phyloP scores from a whole-genome alignment of 2,797 vertebrate genomes.

The Gadopsis marmoratus region DNA sequence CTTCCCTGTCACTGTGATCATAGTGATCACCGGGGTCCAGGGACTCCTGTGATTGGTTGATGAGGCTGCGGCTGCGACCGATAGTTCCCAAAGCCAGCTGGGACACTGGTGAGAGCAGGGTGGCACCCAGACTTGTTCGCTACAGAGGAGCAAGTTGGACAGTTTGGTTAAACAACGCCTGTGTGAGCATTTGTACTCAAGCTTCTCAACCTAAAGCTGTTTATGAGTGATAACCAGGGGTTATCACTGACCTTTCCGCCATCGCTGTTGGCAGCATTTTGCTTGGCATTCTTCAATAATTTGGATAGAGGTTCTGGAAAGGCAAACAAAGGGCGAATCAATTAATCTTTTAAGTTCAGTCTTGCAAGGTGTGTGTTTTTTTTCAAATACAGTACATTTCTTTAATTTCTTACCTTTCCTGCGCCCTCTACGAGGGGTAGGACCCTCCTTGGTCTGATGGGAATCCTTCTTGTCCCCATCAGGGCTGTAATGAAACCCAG shows the following conservation, averaged over 20 bases:
- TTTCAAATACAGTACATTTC: not conserved
- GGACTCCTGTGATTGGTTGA: constrained; percentile 87
- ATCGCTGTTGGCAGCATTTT: constrained; percentile 86
- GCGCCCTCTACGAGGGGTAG: constrained; percentile 88
- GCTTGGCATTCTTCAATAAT: constrained; percentile 92
- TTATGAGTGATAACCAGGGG: not conserved
- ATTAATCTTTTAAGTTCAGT: not conserved
- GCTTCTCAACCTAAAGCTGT: not conserved
- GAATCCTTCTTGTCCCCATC: constrained; percentile 87
- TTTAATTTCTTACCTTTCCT: constrained; percentile 89
- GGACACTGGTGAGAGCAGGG: constrained; percentile 86
- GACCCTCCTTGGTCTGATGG: constrained; percentile 87
- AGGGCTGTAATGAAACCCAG: constrained; percentile 92
- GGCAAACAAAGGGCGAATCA: constrained; percentile 8
- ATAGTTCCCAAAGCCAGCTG: constrained; percentile 86
- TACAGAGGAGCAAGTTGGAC: constrained; percentile 52
- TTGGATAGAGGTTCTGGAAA: constrained; percentile 93
- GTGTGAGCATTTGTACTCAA: not conserved
- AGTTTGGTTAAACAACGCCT: not conserved
- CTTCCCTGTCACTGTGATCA: constrained; percentile 87
- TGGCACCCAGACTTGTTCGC: constrained; percentile 85
- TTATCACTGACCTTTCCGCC: constrained; percentile 75
- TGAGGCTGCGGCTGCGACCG: constrained; percentile 85
- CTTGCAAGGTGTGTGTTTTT: not conserved
- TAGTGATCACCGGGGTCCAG: constrained; percentile 85